Evolutionary conservation across 2,797 vertebrate genomes (phyloP).

Genomic region (Esox masquinongy): DNA sequence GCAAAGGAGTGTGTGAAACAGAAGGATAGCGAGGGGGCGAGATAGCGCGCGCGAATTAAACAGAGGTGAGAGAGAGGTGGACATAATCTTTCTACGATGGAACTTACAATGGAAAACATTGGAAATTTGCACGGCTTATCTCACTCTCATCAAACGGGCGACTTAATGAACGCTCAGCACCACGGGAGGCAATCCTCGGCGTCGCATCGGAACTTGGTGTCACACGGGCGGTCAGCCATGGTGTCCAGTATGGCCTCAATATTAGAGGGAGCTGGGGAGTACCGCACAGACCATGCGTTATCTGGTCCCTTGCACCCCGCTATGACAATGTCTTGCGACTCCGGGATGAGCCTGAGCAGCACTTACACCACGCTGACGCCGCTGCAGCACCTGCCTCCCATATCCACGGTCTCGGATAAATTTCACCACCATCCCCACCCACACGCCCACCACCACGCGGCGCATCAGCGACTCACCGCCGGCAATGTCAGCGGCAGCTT

Average conservation of each 20-base stretch:
- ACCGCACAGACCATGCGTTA: constrained; percentile 83
- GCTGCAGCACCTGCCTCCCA: constrained; percentile 93
- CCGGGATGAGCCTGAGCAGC: constrained; percentile 90
- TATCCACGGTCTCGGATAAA: constrained; percentile 94
- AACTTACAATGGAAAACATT: constrained; percentile 96
- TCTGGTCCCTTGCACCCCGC: constrained; percentile 87
- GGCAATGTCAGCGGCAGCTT: constrained; percentile 94
- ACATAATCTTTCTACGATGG: constrained; percentile 83
- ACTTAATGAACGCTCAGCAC: constrained; percentile 90
- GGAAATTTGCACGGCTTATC: constrained; percentile 89
- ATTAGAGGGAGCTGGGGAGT: constrained; percentile 88
- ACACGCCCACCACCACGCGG: constrained; percentile 82
- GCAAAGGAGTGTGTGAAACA: constrained; percentile 70
- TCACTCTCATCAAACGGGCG: constrained; percentile 87
- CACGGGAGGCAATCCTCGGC: constrained; percentile 83
- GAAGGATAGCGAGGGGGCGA: constrained; percentile 50
- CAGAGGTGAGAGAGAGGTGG: constrained; percentile 65
- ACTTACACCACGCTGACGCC: constrained; percentile 95
- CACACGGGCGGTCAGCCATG: constrained; percentile 90
- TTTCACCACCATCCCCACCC: constrained; percentile 85
- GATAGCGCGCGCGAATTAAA: constrained; percentile 44
- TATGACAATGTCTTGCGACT: constrained; percentile 97
- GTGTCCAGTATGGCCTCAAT: constrained; percentile 95
- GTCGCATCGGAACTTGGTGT: constrained; percentile 89
- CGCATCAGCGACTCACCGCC: constrained; percentile 86